Conservation (phyloP, 64 coral and sea anemone species). For the Porites lutea region DNA sequence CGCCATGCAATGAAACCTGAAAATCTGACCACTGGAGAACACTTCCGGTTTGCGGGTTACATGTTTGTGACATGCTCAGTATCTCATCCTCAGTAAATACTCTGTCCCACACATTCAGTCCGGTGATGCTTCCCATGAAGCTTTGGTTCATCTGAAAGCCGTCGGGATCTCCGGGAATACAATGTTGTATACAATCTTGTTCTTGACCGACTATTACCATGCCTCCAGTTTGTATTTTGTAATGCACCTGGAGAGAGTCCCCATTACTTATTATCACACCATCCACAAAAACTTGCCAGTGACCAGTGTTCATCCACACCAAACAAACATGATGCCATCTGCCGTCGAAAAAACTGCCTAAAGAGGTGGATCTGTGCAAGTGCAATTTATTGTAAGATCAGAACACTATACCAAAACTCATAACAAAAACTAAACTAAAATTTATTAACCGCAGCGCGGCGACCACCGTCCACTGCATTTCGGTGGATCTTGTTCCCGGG, state of each 20-base stretch:
- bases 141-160: neutral
- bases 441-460: no score
- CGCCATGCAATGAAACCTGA: neutral
- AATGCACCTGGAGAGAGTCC: neutral
- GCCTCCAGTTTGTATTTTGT: neutral
- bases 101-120: constrained; percentile 22
- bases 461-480: no score
- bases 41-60: neutral
- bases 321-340: neutral
- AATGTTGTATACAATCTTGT: neutral
- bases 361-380: no score
- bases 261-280: neutral
- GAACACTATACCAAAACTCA: no score
- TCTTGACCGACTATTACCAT: neutral
- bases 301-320: neutral
- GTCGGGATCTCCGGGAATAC: neutral
- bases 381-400: no score
- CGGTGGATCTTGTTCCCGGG: no score
- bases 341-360: neutral
- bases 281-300: neutral
- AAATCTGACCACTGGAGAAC: constrained; percentile 24
- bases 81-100: neutral
- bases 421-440: no score
- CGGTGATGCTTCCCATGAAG: constrained; percentile 8
- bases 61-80: neutral